A percentile compares a stretch with the other conserved stretches of the same genome.
These are phyloP conservation scores for Leucophenga montana DNA, from an alignment of 2,888 invertebrate genomes.

Conservation along the genomic window DNA sequence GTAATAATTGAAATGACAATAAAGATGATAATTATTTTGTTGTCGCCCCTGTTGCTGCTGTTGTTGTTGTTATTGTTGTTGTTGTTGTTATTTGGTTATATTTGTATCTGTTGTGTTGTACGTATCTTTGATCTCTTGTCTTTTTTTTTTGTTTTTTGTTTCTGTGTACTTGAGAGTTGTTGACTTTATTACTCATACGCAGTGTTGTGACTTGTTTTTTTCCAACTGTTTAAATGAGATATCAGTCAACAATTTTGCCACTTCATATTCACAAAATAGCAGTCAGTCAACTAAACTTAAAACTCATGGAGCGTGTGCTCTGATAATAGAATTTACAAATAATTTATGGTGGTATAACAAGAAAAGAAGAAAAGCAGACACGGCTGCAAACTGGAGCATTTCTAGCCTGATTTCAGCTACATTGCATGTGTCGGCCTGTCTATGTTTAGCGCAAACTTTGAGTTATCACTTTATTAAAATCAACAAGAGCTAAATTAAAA, in stretches of 20 bases:
- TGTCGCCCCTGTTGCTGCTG: slow-evolving; percentile 33
- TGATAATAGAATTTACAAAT: slow-evolving; percentile 58
- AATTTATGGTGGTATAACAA: slow-evolving; percentile 45
- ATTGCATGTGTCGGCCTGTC: slow-evolving; percentile 3
- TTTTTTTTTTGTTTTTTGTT: too few relatives aligned
- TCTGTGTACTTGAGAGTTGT: slow-evolving; percentile 44
- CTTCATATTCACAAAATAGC: slow-evolving; percentile 43
- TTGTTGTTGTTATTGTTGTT: background rate
- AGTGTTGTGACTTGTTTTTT: slow-evolving; percentile 37
- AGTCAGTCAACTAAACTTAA: slow-evolving; percentile 51
- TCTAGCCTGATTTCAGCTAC: background rate
- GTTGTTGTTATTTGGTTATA: too few relatives aligned
- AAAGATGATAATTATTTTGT: slow-evolving; percentile 14
- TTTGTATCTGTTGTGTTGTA: background rate
- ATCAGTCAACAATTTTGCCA: slow-evolving; percentile 8
- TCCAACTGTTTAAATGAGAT: background rate
- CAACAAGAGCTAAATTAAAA: background rate
- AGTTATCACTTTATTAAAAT: slow-evolving; percentile 45
- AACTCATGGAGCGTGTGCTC: slow-evolving; percentile 39
- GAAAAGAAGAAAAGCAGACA: slow-evolving; percentile 9
- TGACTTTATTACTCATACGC: slow-evolving; percentile 64
- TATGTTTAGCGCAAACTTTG: slow-evolving; percentile 25
- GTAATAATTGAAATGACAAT: slow-evolving; percentile 11
- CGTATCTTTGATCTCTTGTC: slow-evolving; percentile 18
- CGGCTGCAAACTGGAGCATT: slow-evolving; percentile 17